These are phyloP conservation scores for Lithobius niger DNA, from an alignment of 1,140 invertebrate species.

Conservation along the genomic window DNA sequence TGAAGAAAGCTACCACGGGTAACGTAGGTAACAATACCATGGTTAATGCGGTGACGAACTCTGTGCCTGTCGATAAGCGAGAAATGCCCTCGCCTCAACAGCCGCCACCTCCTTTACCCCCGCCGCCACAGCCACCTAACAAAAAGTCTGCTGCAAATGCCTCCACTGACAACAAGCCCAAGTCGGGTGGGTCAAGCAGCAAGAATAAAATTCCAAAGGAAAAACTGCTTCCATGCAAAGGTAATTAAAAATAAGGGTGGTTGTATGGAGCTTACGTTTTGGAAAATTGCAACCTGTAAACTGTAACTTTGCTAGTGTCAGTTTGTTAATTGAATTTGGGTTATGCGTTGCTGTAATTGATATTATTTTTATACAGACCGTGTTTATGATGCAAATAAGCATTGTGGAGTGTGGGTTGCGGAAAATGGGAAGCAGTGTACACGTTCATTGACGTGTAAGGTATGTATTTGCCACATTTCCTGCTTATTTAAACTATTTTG, in stretches of 20 bases:
- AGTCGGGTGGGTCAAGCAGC: slow-evolving; percentile 20
- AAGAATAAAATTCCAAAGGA: slow-evolving; percentile 23
- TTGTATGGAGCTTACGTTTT: too few species aligned
- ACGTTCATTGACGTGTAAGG: slow-evolving; percentile 64
- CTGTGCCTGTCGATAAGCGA: slow-evolving; percentile 7
- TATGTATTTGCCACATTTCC: too few species aligned
- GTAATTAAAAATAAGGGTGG: slow-evolving; percentile 14
- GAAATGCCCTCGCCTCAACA: slow-evolving; percentile 12
- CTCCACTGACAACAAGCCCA: slow-evolving; percentile 11
- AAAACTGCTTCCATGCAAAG: slow-evolving; percentile 41
- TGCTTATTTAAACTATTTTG: too few species aligned
- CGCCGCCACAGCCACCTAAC: slow-evolving; percentile 12
- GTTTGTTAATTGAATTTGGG: background rate
- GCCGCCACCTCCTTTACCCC: slow-evolving; percentile 8
- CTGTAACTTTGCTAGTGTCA: background rate
- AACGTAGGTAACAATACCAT: background rate
- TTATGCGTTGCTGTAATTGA: background rate
- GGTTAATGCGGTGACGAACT: background rate
- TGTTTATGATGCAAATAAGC: slow-evolving; percentile 64
- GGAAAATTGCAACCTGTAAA: background rate
- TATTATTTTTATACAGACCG: slow-evolving; percentile 34
- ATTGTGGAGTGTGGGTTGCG: slow-evolving; percentile 58
- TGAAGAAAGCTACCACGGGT: slow-evolving; percentile 4
- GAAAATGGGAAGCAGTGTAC: slow-evolving; percentile 59
- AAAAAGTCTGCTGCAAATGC: slow-evolving; percentile 10